Conservation (phyloP, 2,888 invertebrate genomes). For the Rotaria sp. region DNA sequence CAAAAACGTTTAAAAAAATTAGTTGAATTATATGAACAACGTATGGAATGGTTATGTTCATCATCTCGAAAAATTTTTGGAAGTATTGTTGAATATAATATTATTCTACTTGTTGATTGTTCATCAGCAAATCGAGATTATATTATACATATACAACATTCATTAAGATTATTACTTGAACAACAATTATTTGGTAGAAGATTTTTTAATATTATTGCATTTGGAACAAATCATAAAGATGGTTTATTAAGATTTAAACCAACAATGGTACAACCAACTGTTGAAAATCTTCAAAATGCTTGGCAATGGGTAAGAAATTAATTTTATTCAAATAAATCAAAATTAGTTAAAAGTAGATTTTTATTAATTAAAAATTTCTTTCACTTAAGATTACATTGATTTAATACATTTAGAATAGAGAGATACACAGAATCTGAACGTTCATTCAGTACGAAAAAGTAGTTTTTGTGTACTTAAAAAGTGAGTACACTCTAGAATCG, state of each 20-base stretch:
- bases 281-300: conserved; percentile 52
- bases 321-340: background rate
- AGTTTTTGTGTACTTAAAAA: too few relatives aligned
- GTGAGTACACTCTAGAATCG: too few relatives aligned
- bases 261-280: conserved; percentile 52
- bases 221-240: background rate
- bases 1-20: conserved; percentile 52
- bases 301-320: conserved; percentile 49
- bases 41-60: conserved; percentile 53
- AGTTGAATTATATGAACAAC: conserved; percentile 52
- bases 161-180: conserved; percentile 54
- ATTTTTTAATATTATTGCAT: conserved; percentile 53
- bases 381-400: too few relatives aligned
- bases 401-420: too few relatives aligned
- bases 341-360: too few relatives aligned
- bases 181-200: conserved; percentile 54
- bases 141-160: conserved; percentile 55
- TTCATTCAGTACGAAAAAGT: too few relatives aligned
- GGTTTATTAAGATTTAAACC: conserved; percentile 49
- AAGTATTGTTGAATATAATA: conserved; percentile 53
- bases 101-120: conserved; percentile 53
- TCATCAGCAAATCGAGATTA: conserved; percentile 53
- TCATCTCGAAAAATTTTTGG: conserved; percentile 54
- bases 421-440: too few relatives aligned
- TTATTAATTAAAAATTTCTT: too few relatives aligned